Evolutionary conservation across 2,113 vertebrate genomes (phyloP), one percentile per base, ranked within the genome.

Genomic region (Dasyornis broadbenti): DNA sequence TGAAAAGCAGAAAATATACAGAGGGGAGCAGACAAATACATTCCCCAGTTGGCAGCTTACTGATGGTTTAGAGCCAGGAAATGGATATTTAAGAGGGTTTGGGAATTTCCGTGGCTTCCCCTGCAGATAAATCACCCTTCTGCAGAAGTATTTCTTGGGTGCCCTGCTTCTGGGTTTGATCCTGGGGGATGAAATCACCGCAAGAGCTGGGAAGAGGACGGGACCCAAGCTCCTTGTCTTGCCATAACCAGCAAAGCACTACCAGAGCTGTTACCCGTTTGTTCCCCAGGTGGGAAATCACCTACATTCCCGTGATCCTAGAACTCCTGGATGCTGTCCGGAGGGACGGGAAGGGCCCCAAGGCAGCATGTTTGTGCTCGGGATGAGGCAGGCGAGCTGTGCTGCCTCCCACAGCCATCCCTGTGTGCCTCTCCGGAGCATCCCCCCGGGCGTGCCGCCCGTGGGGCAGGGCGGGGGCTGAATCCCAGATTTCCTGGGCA

Each of bases 1-100:
- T 92, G 95, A 95, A 93, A 96, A 95, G 71, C 92, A 93, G 89
- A 88, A 95, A 88, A 80, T 73, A 59, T 39, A 70, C 50, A 52
- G 86, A 77, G 68, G 89, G 90, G 82, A 93, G 82, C 82, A 77
- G 89, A 63, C 89, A 73, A 92, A 70, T 40, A 31, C 47, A 2
- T 93, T 90, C 76, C 82, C 60, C 47, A 40, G 28, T 30, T 94
- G 96, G 92, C 92, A 90, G 81, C 75, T 86, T 54, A 39, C 14
- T 23, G 75, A n/a, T 35, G 54, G 50, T 72, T 95, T 72, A 35
- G 91, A 94, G 92, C 86, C 89, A 89, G 69, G 77, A 66, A 80
- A 50, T 0, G 2, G 68, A 66, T 90, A 59, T 89, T 96, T 73
- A 26, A 54, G 80, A 92, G 79, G 42, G 64, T 80, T 86, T 90